Conservation (phyloP, 2,797 vertebrate species). For the Peromyscus melanophrys region DNA sequence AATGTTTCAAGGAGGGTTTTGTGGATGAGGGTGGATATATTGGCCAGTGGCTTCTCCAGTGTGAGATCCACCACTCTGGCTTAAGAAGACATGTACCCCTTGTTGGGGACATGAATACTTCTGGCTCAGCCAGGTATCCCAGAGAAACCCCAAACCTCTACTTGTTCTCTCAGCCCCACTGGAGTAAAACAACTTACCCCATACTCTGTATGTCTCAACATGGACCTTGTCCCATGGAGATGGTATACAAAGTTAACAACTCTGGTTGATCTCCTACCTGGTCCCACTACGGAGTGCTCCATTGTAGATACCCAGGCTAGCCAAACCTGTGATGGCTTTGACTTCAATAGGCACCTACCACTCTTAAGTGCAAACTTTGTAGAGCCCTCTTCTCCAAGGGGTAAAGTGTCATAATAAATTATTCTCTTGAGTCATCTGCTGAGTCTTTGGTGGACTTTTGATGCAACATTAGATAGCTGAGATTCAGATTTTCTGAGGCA, state of each 20-base stretch:
- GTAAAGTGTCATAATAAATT: not conserved
- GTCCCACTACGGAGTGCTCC: not conserved
- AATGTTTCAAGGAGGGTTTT: not conserved
- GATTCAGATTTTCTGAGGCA: not conserved
- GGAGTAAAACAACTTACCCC: not conserved
- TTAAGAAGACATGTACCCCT: not conserved
- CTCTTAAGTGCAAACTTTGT: not conserved
- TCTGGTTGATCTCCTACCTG: not conserved
- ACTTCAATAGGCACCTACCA: not conserved
- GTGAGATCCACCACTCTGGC: not conserved
- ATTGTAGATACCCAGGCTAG: too few species aligned
- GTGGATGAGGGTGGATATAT: not conserved
- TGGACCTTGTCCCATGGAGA: not conserved
- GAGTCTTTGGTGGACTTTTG: not conserved
- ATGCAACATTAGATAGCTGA: not conserved
- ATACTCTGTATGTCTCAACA: too few species aligned
- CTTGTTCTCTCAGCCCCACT: not conserved
- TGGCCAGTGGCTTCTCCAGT: not conserved
- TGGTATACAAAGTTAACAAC: not conserved
- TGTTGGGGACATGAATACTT: not conserved
- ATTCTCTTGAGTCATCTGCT: not conserved
- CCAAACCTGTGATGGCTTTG: not conserved
- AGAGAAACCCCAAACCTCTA: not conserved
- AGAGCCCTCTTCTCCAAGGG: not conserved
- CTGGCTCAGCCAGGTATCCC: not conserved